Base-by-base conservation (phyloP, 1,140 invertebrate genomes). In the Drosophila pachea region DNA sequence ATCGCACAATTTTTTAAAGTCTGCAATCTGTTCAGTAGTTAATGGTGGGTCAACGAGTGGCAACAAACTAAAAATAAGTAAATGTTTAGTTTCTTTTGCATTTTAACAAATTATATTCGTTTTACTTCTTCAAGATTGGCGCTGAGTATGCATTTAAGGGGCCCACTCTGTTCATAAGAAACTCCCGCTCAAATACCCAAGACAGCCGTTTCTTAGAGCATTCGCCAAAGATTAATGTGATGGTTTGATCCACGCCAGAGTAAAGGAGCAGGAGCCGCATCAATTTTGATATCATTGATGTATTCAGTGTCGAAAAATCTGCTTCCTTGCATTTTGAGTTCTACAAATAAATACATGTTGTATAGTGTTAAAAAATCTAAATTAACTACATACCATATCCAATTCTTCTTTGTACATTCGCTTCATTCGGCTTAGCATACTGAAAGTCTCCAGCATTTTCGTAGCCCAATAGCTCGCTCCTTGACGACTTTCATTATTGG, bases 401-500 rank as follows among this genome's bases (percentile, higher is more conserved):
- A 84, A 60, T 67, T 88, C 81, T 16, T 67, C 77, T 33, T 81
- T 86, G 22, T 79, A 88, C 82, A 88, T 86, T 12, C 74, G 60
- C 40, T 89, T 89, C 65, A 89, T 88, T 36, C 78, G 72, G 1
- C 54, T 65, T 7, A 89, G 76, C 53, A 81, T 86, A 4, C 47
- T 47, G 45, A 89, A 88, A 4, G 82, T 77, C 6, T 77, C 16
- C 0, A 76, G 11, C 68, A 89, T 78, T 31, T 88, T 75, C 1
- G 42, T 45, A 6, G 76, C 86, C 88, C 88, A 89, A 61, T 88
- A 89, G 22, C 78, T 77, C 6, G 86, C 87, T 7, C 81, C 87
- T 7, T 35, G 0, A 0, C 86, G 69, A 11, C 53, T 68, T 3
- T 33, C 35, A 5, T 68, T 52, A 0, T 33, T 4, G 5, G 60